Evolutionary conservation across 1,140 invertebrate species (phyloP).

Genomic region (Chironomus striatipennis): DNA sequence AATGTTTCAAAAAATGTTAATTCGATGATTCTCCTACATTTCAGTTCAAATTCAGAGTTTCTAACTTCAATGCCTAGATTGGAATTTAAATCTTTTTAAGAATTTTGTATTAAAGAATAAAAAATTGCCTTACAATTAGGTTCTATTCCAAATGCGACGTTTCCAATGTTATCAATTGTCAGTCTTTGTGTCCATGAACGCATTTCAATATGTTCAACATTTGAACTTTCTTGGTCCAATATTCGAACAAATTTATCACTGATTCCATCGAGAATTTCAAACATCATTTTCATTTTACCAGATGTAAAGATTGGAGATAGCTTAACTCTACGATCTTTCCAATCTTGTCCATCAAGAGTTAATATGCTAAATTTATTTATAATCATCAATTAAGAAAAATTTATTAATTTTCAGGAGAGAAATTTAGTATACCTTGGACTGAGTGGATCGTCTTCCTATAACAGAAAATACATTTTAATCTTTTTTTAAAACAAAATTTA

Average conservation of each 20-base stretch:
- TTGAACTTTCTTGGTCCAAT: conserved; percentile 29
- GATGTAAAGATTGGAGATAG: conserved; percentile 47
- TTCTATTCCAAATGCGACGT: conserved; percentile 49
- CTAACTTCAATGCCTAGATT: conserved; percentile 46
- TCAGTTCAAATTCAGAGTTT: conserved; percentile 41
- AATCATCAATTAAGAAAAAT: too few relatives aligned
- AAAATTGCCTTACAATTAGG: too few relatives aligned
- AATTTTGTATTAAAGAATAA: too few relatives aligned
- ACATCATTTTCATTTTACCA: conserved; percentile 52
- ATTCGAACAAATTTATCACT: conserved; percentile 39
- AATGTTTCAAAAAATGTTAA: not conserved
- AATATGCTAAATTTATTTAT: conserved; percentile 44
- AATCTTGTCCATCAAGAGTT: conserved; percentile 35
- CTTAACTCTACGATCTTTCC: conserved; percentile 42
- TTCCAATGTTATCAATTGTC: conserved; percentile 47
- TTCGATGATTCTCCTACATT: not conserved
- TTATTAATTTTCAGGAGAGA: too few relatives aligned
- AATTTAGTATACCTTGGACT: conserved; percentile 27
- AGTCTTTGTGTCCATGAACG: conserved; percentile 43
- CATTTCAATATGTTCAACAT: conserved; percentile 38
- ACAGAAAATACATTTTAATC: too few relatives aligned
- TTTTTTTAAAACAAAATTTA: too few relatives aligned
- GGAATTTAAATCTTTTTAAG: too few relatives aligned
- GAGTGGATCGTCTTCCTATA: not conserved
- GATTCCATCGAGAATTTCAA: conserved; percentile 42